phyloP scores from a whole-genome alignment of 2,797 vertebrate species.

The Anguilla megastoma region DNA sequence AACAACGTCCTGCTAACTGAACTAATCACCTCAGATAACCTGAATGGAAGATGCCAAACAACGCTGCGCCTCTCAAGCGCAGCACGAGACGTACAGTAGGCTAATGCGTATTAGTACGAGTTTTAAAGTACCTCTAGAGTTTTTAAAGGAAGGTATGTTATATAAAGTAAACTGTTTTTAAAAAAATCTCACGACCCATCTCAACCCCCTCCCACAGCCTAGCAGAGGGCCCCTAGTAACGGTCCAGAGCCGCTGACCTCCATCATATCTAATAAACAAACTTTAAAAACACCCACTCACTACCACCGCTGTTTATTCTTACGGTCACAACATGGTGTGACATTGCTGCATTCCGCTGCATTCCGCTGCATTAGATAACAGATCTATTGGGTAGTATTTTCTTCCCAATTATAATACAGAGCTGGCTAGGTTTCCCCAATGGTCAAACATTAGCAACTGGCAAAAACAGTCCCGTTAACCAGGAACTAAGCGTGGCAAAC shows the following conservation, averaged over 20 bases:
- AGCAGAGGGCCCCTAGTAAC: not conserved
- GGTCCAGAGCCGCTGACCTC: not conserved
- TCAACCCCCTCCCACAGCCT: not conserved
- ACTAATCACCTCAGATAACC: too few species aligned
- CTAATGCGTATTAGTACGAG: too few species aligned
- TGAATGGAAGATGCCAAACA: too few species aligned
- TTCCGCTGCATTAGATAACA: not conserved
- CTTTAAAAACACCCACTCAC: not conserved
- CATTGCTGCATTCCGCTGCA: not conserved
- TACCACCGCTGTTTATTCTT: not conserved
- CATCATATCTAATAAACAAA: not conserved
- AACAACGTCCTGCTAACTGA: too few species aligned
- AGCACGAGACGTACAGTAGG: too few species aligned
- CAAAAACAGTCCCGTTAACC: not conserved
- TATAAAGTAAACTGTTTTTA: not conserved
- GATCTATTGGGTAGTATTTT: not conserved
- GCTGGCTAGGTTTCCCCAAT: not conserved
- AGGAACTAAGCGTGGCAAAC: not conserved
- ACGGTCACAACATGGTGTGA: not conserved
- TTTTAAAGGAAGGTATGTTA: not conserved
- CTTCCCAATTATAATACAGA: not conserved
- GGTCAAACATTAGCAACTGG: not conserved
- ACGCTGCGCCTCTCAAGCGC: too few species aligned
- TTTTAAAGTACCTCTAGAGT: too few species aligned
- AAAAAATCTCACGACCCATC: not conserved